Conservation (phyloP, 2,797 vertebrate species). For the Hydrolagus colliei region DNA sequence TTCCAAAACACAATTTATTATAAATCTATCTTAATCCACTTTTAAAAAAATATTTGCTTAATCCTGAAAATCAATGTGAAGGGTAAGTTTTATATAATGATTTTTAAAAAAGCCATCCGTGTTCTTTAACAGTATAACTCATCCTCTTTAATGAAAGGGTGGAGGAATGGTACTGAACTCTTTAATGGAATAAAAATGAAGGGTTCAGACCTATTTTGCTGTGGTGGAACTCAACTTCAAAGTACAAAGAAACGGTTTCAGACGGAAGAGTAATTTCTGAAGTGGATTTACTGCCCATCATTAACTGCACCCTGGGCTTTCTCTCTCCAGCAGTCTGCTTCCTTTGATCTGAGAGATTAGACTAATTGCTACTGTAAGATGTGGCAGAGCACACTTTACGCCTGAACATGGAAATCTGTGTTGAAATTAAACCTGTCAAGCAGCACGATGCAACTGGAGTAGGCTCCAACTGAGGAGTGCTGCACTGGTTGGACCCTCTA, state of each 20-base stretch:
- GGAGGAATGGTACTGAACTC: not conserved
- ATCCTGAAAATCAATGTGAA: not conserved
- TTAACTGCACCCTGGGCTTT: conserved; percentile 29
- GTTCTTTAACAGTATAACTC: conserved; percentile 13
- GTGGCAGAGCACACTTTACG: conserved; percentile 4
- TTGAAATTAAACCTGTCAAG: conserved; percentile 33
- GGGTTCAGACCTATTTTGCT: not conserved
- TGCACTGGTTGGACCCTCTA: not conserved
- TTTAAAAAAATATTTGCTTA: not conserved
- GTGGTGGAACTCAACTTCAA: conserved; percentile 18
- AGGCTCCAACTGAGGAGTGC: not conserved
- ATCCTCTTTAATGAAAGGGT: not conserved
- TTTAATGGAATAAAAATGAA: conserved; percentile 13
- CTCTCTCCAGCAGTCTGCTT: conserved; percentile 19
- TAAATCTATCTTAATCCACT: not conserved
- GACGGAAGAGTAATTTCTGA: conserved; percentile 25
- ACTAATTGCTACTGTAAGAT: conserved; percentile 33
- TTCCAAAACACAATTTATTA: not conserved
- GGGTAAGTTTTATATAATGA: not conserved
- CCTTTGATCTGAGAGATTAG: conserved; percentile 34
- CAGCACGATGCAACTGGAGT: conserved; percentile 12
- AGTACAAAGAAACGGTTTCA: conserved; percentile 23
- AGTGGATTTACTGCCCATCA: conserved; percentile 32
- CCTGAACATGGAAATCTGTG: conserved; percentile 27
- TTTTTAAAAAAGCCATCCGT: not conserved